Evolutionary conservation across 2,113 vertebrate species (phyloP), one percentile per base, ranked within the genome.

Genomic region (Pimephales promelas): DNA sequence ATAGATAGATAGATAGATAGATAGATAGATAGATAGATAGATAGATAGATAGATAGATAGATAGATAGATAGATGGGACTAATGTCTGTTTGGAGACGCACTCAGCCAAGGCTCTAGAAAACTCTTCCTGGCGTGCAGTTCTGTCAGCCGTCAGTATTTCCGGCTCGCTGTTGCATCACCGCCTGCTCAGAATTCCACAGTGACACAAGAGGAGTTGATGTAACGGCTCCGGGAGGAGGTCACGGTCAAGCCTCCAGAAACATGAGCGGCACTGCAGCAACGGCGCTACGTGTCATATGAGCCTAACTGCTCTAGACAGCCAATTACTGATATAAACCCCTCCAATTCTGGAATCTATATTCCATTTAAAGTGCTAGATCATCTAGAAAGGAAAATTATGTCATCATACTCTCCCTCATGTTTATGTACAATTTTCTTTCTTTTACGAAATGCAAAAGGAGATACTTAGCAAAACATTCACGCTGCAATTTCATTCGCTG

Each of bases 131-230:
- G 62, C 40, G n/a, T 71, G 71, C n/a, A 36, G 70, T 62, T 47
- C 85, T 34, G 45, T 59, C 79, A 83, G 66, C 81, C 79, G 54
- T 56, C 75, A 75, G 73, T 83, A 72, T 61, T 31, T 57, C 68
- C 28, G 14, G 31, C 59, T 31, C 52, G n/a, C 45, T 54, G 78
- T 84, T 77, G 54, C 82, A 56, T 87, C 85, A 86, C 36, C 57
- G 26, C 20, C 77, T 62, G 22, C 77, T 36, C 26, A 26, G 70
- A 74, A 79, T 80, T 52, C 83, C 40, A 47, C 36, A 80, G 16
- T 14, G 66, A 80, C 59, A 56, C 36, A 18, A 28, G 9, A 62
- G 76, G 59, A 73, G 24, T 22, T 80, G 83, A 74, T 54, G 70
- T 74, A 81, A 73, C 36, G 3, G 14, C 10, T 59, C 18, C 2